Conservation (phyloP, 35 echinoderm and acorn worm species). For the Apostichopus japonicus region DNA sequence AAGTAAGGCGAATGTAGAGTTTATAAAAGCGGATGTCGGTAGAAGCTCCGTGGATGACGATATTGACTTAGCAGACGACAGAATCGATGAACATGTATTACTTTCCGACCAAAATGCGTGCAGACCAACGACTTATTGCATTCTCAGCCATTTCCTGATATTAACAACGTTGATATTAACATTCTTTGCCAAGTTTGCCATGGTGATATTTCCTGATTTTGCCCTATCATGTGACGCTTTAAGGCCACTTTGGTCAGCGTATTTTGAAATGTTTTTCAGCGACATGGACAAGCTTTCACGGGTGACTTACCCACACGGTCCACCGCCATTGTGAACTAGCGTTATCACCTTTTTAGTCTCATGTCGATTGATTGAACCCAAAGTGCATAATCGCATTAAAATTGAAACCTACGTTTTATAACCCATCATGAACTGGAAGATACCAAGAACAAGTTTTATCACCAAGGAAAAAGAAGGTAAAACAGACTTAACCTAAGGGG, state of each 20-base stretch:
- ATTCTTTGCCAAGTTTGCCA: constrained; percentile 23
- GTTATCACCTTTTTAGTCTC: too few species aligned
- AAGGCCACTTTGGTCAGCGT: not conserved
- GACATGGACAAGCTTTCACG: not conserved
- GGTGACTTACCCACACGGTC: constrained; percentile 6
- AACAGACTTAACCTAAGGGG: too few species aligned
- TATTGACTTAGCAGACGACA: not conserved
- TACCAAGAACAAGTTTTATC: too few species aligned
- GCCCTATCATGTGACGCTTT: not conserved
- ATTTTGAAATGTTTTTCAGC: constrained; percentile 2
- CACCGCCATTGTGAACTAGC: not conserved
- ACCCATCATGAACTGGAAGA: too few species aligned
- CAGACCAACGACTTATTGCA: not conserved
- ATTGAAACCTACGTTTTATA: too few species aligned
- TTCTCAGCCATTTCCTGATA: not conserved
- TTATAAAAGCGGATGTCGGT: not conserved
- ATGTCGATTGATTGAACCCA: too few species aligned
- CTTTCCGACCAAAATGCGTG: not conserved
- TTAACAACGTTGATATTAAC: not conserved
- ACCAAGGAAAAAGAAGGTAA: too few species aligned
- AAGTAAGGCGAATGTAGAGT: not conserved
- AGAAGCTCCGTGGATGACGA: not conserved
- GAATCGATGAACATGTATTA: not conserved
- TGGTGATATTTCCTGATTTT: constrained; percentile 40
- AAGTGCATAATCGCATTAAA: too few species aligned